phyloP scores from a whole-genome alignment of 2,888 invertebrate genomes.

The Ptychoptera contaminata region DNA sequence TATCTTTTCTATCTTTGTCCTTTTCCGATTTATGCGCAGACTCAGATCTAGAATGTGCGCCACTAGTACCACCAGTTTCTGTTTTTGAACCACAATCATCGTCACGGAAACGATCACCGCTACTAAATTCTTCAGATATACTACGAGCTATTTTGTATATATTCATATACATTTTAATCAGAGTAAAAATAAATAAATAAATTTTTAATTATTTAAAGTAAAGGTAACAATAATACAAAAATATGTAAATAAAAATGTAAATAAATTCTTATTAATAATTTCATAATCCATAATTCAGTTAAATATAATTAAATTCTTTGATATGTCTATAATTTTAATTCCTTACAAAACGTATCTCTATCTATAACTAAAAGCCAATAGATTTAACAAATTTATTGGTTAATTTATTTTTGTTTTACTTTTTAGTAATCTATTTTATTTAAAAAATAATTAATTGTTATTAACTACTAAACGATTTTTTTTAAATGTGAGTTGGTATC shows the following conservation, averaged over 20 bases:
- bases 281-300: no score
- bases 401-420: no score
- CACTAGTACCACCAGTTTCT: slow-evolving; percentile 19
- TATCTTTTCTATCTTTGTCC: slow-evolving; percentile 37
- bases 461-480: no score
- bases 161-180: neutral
- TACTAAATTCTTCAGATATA: slow-evolving; percentile 95
- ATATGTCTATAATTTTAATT: no score
- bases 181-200: neutral
- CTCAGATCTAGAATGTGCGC: slow-evolving; percentile 31
- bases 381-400: no score
- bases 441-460: no score
- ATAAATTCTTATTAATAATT: neutral
- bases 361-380: no score
- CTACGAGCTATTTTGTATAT: slow-evolving; percentile 58
- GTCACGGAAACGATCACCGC: slow-evolving; percentile 59
- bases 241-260: no score
- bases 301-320: no score
- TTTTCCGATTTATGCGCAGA: slow-evolving; percentile 35
- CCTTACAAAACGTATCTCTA: no score
- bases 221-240: neutral
- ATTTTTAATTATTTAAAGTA: neutral
- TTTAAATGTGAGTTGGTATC: no score
- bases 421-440: no score
- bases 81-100: slow-evolving; percentile 32